Conservation (phyloP, 2,113 vertebrate species). For the Columba janthina region DNA sequence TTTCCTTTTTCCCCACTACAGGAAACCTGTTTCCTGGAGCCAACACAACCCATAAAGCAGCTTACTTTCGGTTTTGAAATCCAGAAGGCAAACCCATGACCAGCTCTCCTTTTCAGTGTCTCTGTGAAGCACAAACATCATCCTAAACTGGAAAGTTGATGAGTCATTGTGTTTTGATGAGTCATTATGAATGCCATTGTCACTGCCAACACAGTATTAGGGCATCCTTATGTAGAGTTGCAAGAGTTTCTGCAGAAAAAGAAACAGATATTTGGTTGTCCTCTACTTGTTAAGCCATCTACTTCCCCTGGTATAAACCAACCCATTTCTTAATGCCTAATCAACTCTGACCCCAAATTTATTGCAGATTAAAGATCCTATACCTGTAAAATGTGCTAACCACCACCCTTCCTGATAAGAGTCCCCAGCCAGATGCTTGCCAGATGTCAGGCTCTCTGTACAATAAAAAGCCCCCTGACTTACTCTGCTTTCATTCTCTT, state of each 20-base stretch:
- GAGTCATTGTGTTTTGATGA: background rate
- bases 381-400: slow-evolving; percentile 23
- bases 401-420: background rate
- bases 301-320: background rate
- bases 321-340: background rate
- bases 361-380: background rate
- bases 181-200: background rate
- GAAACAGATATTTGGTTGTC: background rate
- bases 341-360: background rate
- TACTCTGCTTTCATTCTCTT: background rate
- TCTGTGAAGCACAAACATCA: background rate
- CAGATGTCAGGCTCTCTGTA: slow-evolving; percentile 4
- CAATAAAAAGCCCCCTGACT: background rate
- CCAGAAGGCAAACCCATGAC: background rate
- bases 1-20: background rate
- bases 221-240: background rate
- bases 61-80: background rate
- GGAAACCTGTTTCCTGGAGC: background rate
- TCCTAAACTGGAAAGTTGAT: background rate
- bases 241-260: background rate
- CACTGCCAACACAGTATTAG: background rate
- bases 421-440: background rate
- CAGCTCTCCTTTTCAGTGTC: background rate
- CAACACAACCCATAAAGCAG: background rate
- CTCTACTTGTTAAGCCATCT: background rate